Percentiles rank a stretch among this genome's conserved stretches.
Conservation (phyloP, 1,140 invertebrate genomes). For the Drosophila hydei region DNA sequence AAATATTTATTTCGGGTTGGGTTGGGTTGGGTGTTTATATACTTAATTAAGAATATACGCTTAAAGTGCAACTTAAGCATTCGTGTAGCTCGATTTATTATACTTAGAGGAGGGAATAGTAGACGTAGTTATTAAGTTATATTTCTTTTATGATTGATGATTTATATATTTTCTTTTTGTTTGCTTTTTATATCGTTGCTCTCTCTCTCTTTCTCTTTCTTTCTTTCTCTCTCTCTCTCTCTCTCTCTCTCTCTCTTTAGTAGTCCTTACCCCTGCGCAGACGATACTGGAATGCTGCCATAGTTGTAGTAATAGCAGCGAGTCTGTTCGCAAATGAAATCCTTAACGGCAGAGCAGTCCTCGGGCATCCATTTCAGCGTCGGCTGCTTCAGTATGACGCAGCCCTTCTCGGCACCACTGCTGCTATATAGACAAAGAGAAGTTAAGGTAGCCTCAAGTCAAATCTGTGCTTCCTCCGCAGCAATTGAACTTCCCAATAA, state of each 20-base stretch:
- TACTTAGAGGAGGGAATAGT: slow-evolving; percentile 35
- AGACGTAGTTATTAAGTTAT: slow-evolving; percentile 38
- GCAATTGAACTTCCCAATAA: not conserved
- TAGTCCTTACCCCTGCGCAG: slow-evolving; percentile 92
- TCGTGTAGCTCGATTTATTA: slow-evolving; percentile 72
- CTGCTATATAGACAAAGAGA: slow-evolving; percentile 82
- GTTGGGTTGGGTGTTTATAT: slow-evolving; percentile 7
- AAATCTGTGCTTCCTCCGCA: not conserved
- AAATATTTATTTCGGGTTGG: slow-evolving; percentile 34
- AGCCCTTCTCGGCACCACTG: slow-evolving; percentile 88
- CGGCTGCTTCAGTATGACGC: slow-evolving; percentile 90
- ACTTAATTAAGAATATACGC: slow-evolving; percentile 76
- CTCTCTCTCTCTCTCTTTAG: slow-evolving; percentile 56
- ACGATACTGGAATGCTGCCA: slow-evolving; percentile 93
- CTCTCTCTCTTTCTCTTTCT: slow-evolving; percentile 31
- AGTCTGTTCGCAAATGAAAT: slow-evolving; percentile 95
- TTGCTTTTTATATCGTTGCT: slow-evolving; percentile 35
- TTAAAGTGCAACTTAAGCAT: slow-evolving; percentile 53
- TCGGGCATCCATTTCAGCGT: slow-evolving; percentile 91
- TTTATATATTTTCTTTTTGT: slow-evolving; percentile 34
- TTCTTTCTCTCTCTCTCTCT: slow-evolving; percentile 43
- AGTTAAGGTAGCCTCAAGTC: slow-evolving; percentile 9
- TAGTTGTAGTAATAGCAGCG: slow-evolving; percentile 96
- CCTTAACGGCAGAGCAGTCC: slow-evolving; percentile 92
- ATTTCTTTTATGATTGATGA: slow-evolving; percentile 36